Base-by-base conservation (phyloP, 2,888 invertebrate genomes). In the Dynastes maya region DNA sequence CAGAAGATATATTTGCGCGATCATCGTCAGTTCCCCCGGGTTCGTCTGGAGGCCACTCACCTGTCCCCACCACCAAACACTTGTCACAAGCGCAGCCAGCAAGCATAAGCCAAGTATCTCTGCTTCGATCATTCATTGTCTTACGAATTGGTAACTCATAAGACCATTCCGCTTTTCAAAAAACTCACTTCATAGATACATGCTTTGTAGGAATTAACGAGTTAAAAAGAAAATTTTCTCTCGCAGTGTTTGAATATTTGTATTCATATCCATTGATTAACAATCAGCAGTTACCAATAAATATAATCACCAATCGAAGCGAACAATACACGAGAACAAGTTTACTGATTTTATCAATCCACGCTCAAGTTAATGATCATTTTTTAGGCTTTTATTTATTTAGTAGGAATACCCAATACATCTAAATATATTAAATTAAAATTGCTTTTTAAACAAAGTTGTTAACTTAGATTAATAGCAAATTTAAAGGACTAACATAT, bases 31-130 rank as follows among this genome's bases (percentile, higher is more conserved):
- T 81, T 78, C 84, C 84, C 70, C 84, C 84, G 79, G 82, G 83
- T 78, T 85, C 85, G 77, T 87, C 85, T 80, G 86, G 86, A 82
- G 87, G 87, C 79, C 86, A 84, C 82, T 85, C 84, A 80, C 84
- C 85, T 81, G 84, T 85, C 85, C 86, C 86, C 85, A 86, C 83
- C 84, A 86, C 85, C 85, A 87, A 84, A 85, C 86, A 87, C 84
- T 85, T 85, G 85, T 87, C 85, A 85, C 86, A 87, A 85, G 86
- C 86, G 85, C 87, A 87, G 86, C 86, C 87, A 86, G 86, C 84
- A 87, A 86, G 86, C 87, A 83, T 83, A 87, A 85, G 86, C 87
- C 85, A 83, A 85, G 84, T 84, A 86, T 85, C 84, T 80, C 83
- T 78, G 78, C 63, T 72, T 71, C 71, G 80, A 81, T 77, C 80